Evolutionary conservation across 2,888 invertebrate genomes (phyloP), one percentile per base, ranked within the genome.

Genomic region (Caenorhabditis sinica): DNA sequence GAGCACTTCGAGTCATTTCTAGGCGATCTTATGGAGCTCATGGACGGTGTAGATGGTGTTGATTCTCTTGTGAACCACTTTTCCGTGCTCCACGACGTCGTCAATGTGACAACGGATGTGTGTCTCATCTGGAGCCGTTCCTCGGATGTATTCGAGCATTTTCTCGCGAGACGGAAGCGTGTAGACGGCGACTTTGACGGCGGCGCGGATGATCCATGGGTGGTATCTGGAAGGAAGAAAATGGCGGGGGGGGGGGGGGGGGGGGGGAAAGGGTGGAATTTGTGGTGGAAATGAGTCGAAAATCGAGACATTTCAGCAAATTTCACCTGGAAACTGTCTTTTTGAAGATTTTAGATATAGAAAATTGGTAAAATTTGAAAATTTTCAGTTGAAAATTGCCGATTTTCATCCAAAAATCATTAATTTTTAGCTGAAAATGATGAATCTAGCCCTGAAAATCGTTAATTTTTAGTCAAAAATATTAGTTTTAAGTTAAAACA

Each of bases 171-270:
- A 30, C 25, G 90, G 90, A 25, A 90, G 75, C 11, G 88, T 86
- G 76, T 86, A 80, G 11, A 88, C 77, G 49, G 90, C 90, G 4
- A 90, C 72, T 51, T 72, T 77, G 28, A 90, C 89, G 11, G 89
- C 86, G 53, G 87, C 77, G 11, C 88, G 81, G 40, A 89, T 83
- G 40, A 88, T 56, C 88, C 88, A 89, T 23, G 79, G 84, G 58
- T 89, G 89, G 65, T 87, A 83, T 63, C 87, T 87, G 80, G 33
- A 86, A 61, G 56, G 25, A 36, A 15, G n/a, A n/a, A n/a, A n/a
- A n/a, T n/a, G n/a, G n/a, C n/a, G n/a, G n/a, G n/a, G n/a, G n/a
- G n/a, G n/a, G n/a, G n/a, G n/a, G n/a, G n/a, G n/a, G n/a, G n/a
- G n/a, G 17, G n/a, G 8, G 20, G 17, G 28, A 53, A 45, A 40